Percentiles rank a stretch among this genome's conserved stretches.
Conservation (phyloP, 2,113 vertebrate species). For the Delphinapterus leucas region DNA sequence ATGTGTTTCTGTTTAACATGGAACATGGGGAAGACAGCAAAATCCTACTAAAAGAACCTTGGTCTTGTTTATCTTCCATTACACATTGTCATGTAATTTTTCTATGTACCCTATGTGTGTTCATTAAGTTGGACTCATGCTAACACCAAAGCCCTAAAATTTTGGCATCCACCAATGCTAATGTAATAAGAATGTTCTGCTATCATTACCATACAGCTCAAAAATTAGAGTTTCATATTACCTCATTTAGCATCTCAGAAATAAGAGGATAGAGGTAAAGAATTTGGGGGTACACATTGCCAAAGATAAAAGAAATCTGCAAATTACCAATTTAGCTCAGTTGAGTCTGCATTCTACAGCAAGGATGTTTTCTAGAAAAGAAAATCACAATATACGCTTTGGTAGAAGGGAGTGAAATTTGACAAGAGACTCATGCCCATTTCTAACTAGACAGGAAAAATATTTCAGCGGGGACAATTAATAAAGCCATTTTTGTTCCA, state of each 20-base stretch:
- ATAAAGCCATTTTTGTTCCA: not conserved
- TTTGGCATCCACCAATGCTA: not conserved
- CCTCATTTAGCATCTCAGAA: not conserved
- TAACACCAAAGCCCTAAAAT: not conserved
- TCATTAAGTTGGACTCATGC: not conserved
- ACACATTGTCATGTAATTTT: not conserved
- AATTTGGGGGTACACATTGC: not conserved
- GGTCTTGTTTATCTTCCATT: not conserved
- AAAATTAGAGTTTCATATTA: constrained; percentile 20
- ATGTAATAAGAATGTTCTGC: not conserved
- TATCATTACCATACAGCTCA: not conserved
- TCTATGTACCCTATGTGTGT: not conserved
- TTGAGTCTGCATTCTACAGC: not conserved
- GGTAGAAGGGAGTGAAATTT: not conserved
- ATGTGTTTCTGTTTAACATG: not conserved
- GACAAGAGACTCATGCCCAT: not conserved
- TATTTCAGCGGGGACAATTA: not conserved
- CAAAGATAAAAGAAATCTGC: not conserved
- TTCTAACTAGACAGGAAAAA: not conserved
- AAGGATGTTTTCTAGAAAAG: not conserved
- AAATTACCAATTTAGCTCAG: not conserved
- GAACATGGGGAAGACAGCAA: not conserved
- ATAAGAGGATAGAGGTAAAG: not conserved
- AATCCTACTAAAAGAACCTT: not conserved
- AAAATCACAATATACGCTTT: not conserved